Conservation (phyloP, 2,797 vertebrate genomes). For the Sciurus vulgaris region DNA sequence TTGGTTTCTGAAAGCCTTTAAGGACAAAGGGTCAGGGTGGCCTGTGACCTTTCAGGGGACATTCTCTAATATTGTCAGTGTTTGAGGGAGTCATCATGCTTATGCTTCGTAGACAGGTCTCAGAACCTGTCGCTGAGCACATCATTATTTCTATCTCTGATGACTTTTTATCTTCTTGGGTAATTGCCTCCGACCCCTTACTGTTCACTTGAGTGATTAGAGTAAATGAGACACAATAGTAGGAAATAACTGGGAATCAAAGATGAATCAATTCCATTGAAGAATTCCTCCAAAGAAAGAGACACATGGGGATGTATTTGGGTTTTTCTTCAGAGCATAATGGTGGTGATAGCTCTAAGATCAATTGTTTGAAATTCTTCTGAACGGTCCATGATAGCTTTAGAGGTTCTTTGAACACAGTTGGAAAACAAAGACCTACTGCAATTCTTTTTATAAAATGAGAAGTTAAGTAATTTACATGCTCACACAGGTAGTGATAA, state of each 20-base stretch:
- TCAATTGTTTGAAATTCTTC: background rate
- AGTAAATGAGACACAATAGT: background rate
- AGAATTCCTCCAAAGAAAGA: background rate
- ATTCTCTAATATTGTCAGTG: background rate
- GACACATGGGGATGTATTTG: background rate
- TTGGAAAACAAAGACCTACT: background rate
- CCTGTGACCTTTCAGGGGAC: background rate
- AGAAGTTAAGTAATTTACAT: background rate
- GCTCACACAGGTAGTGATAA: background rate
- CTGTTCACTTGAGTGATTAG: background rate
- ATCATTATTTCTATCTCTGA: background rate
- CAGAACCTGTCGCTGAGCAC: background rate
- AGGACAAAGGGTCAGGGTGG: background rate
- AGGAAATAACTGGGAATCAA: background rate
- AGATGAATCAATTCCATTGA: background rate
- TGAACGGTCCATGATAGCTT: background rate
- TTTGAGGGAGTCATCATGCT: background rate
- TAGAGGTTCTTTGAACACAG: background rate
- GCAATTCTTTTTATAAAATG: background rate
- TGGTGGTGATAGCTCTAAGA: background rate
- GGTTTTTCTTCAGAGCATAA: background rate
- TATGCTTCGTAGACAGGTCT: background rate
- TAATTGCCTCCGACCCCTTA: background rate
- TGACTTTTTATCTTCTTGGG: background rate
- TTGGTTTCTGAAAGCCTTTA: slow-evolving; percentile 24